Base-by-base conservation (phyloP, 1,140 invertebrate species). In the Heliothis virescens region DNA sequence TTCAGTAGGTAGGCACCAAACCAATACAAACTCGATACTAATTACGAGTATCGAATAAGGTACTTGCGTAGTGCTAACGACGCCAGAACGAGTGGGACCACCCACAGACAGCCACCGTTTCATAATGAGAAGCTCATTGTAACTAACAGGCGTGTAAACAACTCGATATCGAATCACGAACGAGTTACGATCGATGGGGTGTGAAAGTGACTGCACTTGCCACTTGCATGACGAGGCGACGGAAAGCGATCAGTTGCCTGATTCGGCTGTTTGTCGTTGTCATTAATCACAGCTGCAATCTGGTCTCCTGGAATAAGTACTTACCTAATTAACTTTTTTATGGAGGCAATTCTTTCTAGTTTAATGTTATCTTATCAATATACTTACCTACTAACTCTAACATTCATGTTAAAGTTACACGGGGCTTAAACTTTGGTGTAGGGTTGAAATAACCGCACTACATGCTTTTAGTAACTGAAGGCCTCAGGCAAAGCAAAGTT, bases 61-160 rank as follows among this genome's bases (percentile, higher is more conserved):
- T 71, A 71, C 12, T 63, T 71, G 34, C 5, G 48, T 71, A 71
- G 48, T 63, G 59, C 48, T 76, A 76, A 76, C 74, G 48, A 76
- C 7, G 74, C 65, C 50, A 18, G 57, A 63, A 62, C 21, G 48
- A 52, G 73, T 76, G n/a, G 71, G 82, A 85, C 84, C 84, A 85
- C 84, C 84, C 84, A 77, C 74, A 81, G 72, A 48, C 59, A 21
- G 79, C 79, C 80, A 79, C 79, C 60, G 80, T 69, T 41, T 77
- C 48, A 77, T 81, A 77, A 73, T 77, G 74, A 81, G 73, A 69
- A 57, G 52, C 75, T 81, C 79, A 81, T 82, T 85, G 81, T 72
- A 62, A 55, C 76, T 84, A 84, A 84, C 80, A 84, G 62, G 80
- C 83, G 79, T 84, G 83, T 84, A 84, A 82, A 82, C 79, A 84